Conservation (phyloP, 1,140 invertebrate genomes). For the Aphelenchoides besseyi region DNA sequence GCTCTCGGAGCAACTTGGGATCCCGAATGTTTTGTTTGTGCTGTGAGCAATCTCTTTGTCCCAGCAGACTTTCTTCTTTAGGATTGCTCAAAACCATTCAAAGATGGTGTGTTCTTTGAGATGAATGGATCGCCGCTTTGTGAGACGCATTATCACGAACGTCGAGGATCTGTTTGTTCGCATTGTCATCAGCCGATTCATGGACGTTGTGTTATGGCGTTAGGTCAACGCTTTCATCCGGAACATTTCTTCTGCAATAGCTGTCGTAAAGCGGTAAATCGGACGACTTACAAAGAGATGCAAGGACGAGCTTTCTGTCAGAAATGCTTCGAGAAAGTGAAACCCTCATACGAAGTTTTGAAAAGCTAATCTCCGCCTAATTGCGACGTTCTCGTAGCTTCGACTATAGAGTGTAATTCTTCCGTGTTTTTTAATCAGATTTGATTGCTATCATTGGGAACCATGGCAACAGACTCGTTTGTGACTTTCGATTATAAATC, state of each 20-base stretch:
- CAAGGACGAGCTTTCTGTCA: constrained; percentile 98
- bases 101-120: constrained; percentile 88
- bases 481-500: constrained; percentile 1
- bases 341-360: constrained; percentile 13
- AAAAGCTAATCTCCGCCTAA: not conserved
- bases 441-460: no score
- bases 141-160: constrained; percentile 94
- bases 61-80: constrained; percentile 60
- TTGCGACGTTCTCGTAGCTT: no score
- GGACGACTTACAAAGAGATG: constrained; percentile 95
- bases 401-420: no score
- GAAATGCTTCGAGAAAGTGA: constrained; percentile 83
- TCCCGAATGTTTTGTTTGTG: constrained; percentile 96
- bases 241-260: constrained; percentile 98
- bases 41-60: constrained; percentile 72
- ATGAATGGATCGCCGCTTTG: constrained; percentile 93
- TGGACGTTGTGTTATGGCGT: constrained; percentile 92
- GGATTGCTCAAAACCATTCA: constrained; percentile 88
- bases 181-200: constrained; percentile 80
- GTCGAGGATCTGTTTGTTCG: constrained; percentile 89
- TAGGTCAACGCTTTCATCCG: constrained; percentile 97
- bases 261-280: constrained; percentile 92
- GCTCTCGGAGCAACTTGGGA: constrained; percentile 95
- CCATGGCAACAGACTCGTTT: no score
- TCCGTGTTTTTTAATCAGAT: no score